Conservation (phyloP, 2,797 vertebrate species). For the Alauda arvensis region DNA sequence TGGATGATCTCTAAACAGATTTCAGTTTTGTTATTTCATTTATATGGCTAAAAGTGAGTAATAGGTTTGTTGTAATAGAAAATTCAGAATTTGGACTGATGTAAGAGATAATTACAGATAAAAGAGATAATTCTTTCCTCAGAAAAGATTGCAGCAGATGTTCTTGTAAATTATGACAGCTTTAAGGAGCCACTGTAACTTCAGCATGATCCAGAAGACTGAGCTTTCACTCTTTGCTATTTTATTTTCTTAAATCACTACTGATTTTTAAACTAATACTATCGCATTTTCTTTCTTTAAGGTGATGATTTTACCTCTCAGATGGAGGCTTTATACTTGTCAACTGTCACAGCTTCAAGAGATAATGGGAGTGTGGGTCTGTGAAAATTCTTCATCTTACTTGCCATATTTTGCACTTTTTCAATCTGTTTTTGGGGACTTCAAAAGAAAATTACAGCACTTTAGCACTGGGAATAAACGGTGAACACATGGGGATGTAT, state of each 20-base stretch:
- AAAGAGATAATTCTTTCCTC: not conserved
- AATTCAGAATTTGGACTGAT: not conserved
- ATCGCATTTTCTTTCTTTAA: not conserved
- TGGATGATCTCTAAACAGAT: not conserved
- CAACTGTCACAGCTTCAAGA: not conserved
- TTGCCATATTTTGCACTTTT: constrained; percentile 28
- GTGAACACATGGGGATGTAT: constrained; percentile 19
- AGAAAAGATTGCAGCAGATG: not conserved
- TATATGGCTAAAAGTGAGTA: not conserved
- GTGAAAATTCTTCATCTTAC: not conserved
- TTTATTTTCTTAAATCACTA: not conserved
- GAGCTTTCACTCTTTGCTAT: not conserved
- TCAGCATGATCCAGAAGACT: not conserved
- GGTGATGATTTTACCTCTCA: constrained; percentile 26
- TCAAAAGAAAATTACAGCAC: constrained; percentile 4
- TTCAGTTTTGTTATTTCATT: not conserved
- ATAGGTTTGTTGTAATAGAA: not conserved
- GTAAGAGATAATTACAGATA: not conserved
- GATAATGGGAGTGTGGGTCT: not conserved
- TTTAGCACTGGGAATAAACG: not conserved
- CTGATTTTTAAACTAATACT: not conserved
- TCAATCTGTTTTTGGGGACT: not conserved
- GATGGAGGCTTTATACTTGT: not conserved
- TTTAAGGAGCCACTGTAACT: not conserved
- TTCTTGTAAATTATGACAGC: not conserved